Percentiles rank a stretch among this genome's conserved stretches.
These are phyloP conservation scores for Nicator chloris DNA, from an alignment of 2,113 vertebrate species.

Conservation along the genomic window DNA sequence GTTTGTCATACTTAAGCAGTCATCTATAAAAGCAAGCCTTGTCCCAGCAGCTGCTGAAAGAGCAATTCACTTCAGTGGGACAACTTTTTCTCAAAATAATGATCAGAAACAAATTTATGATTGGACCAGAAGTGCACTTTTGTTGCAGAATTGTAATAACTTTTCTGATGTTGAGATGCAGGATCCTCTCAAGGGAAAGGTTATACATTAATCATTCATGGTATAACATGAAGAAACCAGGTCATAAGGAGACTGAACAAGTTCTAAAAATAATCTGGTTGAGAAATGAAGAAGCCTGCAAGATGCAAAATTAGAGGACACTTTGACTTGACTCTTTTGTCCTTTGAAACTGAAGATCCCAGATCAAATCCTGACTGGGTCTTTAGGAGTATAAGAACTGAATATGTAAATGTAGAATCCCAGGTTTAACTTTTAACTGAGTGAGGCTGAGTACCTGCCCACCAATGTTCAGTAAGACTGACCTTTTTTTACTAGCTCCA, in stretches of 20 bases:
- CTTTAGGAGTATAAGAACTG: background rate
- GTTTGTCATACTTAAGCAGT: background rate
- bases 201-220: slow-evolving; percentile 7
- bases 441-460: background rate
- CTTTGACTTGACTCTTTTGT: slow-evolving; percentile 34
- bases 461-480: background rate
- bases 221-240: background rate
- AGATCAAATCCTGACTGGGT: background rate
- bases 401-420: background rate
- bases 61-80: background rate
- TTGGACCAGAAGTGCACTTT: background rate
- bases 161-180: background rate
- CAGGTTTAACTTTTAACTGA: background rate
- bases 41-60: background rate
- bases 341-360: slow-evolving; percentile 43
- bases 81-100: background rate
- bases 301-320: slow-evolving; percentile 10
- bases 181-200: background rate
- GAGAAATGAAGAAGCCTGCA: slow-evolving; percentile 39
- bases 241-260: background rate
- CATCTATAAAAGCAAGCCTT: background rate
- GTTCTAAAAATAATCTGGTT: slow-evolving; percentile 65
- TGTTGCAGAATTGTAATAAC: background rate
- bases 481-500: background rate
- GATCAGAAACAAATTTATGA: background rate